Evolutionary conservation across 2,113 vertebrate species (phyloP).

Genomic region (Labeo rohita): DNA sequence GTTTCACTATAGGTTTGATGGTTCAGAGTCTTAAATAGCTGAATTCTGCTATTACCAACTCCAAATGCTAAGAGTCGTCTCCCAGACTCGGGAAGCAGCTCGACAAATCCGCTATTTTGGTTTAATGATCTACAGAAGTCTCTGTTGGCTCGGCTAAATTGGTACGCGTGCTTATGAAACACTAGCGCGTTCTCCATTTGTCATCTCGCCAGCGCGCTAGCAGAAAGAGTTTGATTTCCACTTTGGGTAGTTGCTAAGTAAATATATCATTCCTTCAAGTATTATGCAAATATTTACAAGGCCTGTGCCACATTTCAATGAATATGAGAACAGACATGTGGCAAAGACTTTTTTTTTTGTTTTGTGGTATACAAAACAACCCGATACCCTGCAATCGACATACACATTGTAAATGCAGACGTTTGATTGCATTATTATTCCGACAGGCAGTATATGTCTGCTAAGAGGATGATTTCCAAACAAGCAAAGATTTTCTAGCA

Average conservation of each 20-base stretch:
- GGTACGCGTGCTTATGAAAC: conserved; percentile 30
- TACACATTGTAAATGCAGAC: background rate
- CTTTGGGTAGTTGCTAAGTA: conserved; percentile 40
- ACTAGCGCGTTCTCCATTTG: background rate
- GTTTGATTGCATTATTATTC: conserved; percentile 36
- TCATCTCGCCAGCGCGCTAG: conserved; percentile 27
- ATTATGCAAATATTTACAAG: conserved; percentile 52
- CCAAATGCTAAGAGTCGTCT: background rate
- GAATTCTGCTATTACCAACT: background rate
- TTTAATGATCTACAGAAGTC: conserved; percentile 30
- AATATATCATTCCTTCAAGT: conserved; percentile 47
- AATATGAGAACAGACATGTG: conserved; percentile 12
- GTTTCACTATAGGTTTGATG: background rate
- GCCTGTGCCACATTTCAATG: conserved; percentile 2
- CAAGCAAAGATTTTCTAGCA: background rate
- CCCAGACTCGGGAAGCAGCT: conserved; percentile 10
- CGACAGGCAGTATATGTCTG: background rate
- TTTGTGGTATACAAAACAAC: background rate
- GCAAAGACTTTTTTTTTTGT: background rate
- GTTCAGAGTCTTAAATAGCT: background rate
- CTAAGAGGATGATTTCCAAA: background rate
- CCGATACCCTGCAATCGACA: background rate
- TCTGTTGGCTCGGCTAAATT: conserved; percentile 30
- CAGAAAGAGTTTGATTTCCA: conserved; percentile 39
- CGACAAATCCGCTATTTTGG: background rate